phyloP scores from a whole-genome alignment of 1,140 invertebrate genomes.

The Gonatopus flavifemur region DNA sequence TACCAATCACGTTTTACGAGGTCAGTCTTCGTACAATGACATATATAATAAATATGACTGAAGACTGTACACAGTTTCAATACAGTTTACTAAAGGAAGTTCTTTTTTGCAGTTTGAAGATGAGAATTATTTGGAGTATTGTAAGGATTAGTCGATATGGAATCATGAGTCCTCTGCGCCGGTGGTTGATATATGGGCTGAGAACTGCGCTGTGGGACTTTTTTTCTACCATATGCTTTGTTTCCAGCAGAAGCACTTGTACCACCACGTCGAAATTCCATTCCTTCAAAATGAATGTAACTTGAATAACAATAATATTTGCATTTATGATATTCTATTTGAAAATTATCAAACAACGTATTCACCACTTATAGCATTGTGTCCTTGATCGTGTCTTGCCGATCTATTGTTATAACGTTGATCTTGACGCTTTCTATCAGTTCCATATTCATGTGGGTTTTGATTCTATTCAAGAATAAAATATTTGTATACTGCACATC shows the following conservation, averaged over 20 bases:
- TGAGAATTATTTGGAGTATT: conserved; percentile 26
- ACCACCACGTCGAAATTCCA: conserved; percentile 46
- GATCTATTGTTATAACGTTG: conserved; percentile 40
- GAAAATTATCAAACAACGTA: not conserved
- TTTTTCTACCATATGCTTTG: conserved; percentile 42
- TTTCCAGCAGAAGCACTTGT: conserved; percentile 27
- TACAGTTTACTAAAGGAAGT: conserved; percentile 20
- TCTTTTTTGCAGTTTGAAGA: conserved; percentile 33
- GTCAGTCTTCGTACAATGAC: conserved; percentile 21
- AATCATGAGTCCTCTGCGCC: conserved; percentile 40
- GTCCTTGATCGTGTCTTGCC: conserved; percentile 43
- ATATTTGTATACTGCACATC: not conserved
- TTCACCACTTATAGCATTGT: conserved; percentile 46
- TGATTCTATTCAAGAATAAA: conserved; percentile 2
- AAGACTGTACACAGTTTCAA: conserved; percentile 12
- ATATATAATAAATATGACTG: conserved; percentile 16
- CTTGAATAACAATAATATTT: conserved; percentile 3
- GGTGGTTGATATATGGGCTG: conserved; percentile 56
- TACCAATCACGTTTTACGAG: conserved; percentile 8
- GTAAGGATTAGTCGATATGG: conserved; percentile 24
- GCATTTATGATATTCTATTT: not conserved
- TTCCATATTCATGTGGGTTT: conserved; percentile 10
- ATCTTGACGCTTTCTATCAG: conserved; percentile 31
- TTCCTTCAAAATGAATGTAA: conserved; percentile 18
- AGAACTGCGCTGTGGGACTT: conserved; percentile 44